Percentiles rank a stretch among this genome's conserved stretches.
These are phyloP conservation scores for Therioaphis trifolii DNA, from an alignment of 2,888 invertebrate genomes.

Conservation along the genomic window DNA sequence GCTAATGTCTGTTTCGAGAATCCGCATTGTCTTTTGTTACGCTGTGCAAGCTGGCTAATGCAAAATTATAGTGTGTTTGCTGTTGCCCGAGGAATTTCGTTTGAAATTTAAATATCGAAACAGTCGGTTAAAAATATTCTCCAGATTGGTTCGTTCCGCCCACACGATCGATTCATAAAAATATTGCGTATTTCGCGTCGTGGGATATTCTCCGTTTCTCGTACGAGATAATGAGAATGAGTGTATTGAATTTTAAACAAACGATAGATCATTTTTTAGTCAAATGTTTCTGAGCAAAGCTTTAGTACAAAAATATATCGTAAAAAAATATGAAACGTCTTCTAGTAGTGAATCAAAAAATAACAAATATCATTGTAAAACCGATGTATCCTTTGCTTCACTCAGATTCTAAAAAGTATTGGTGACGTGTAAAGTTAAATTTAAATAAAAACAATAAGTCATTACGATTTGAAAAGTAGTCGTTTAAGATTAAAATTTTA, in stretches of 20 bases:
- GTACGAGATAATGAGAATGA: not conserved
- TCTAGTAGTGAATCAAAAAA: too few species aligned
- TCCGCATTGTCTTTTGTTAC: conserved; percentile 21
- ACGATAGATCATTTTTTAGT: not conserved
- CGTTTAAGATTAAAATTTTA: too few species aligned
- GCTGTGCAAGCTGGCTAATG: not conserved
- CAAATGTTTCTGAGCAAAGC: too few species aligned
- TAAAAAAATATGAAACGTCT: too few species aligned
- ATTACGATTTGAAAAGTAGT: too few species aligned
- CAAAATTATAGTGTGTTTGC: not conserved
- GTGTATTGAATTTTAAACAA: not conserved
- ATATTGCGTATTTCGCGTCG: not conserved
- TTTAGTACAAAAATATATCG: too few species aligned
- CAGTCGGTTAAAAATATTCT: not conserved
- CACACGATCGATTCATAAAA: too few species aligned
- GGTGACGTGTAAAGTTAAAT: too few species aligned
- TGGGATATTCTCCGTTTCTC: not conserved
- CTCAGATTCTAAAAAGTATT: too few species aligned
- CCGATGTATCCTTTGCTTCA: too few species aligned
- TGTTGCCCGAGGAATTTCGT: conserved; percentile 12
- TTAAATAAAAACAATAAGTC: too few species aligned
- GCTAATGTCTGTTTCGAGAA: not conserved
- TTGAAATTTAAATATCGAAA: conserved; percentile 23
- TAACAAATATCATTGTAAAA: too few species aligned
- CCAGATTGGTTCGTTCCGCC: not conserved